Conservation (phyloP, 2,797 vertebrate genomes). For the Malacoctenus gilli region DNA sequence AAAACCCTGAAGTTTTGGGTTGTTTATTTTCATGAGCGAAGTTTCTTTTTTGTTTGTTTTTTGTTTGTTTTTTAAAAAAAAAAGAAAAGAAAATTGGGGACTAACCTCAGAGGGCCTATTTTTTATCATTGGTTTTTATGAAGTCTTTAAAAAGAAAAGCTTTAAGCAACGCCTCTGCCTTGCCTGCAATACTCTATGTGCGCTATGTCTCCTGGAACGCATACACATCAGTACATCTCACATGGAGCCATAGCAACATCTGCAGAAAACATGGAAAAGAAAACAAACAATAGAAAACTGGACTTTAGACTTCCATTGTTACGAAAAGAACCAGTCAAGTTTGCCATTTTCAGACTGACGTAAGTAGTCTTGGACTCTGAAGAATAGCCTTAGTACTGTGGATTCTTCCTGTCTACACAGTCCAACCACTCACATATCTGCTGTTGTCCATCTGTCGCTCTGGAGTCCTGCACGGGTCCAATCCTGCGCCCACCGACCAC, state of each 20-base stretch:
- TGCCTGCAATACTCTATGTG: conserved; percentile 95
- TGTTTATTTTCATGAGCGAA: conserved; percentile 77
- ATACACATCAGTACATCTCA: conserved; percentile 69
- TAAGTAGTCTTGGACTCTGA: conserved; percentile 59
- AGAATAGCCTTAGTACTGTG: conserved; percentile 80
- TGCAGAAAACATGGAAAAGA: conserved; percentile 61
- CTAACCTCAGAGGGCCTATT: conserved; percentile 94
- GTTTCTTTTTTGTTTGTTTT: conserved; percentile 80
- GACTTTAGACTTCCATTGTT: conserved; percentile 66
- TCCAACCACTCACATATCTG: conserved; percentile 73
- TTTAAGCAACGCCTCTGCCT: conserved; percentile 99
- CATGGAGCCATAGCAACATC: conserved; percentile 67
- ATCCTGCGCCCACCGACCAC: too few species aligned
- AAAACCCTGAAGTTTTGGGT: conserved; percentile 81
- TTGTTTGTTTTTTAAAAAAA: conserved; percentile 66
- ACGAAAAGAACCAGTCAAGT: conserved; percentile 29
- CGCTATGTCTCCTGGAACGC: conserved; percentile 81
- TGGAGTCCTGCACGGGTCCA: too few species aligned
- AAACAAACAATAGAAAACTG: conserved; percentile 29
- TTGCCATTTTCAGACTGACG: conserved; percentile 57
- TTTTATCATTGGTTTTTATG: conserved; percentile 93
- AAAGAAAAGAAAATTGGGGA: conserved; percentile 76
- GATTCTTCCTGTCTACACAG: conserved; percentile 68
- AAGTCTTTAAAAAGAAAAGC: conserved; percentile 98
- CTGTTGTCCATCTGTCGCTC: conserved; percentile 54